phyloP scores from a whole-genome alignment of 2,797 vertebrate species.

The Myiothlypis chrysogaster region DNA sequence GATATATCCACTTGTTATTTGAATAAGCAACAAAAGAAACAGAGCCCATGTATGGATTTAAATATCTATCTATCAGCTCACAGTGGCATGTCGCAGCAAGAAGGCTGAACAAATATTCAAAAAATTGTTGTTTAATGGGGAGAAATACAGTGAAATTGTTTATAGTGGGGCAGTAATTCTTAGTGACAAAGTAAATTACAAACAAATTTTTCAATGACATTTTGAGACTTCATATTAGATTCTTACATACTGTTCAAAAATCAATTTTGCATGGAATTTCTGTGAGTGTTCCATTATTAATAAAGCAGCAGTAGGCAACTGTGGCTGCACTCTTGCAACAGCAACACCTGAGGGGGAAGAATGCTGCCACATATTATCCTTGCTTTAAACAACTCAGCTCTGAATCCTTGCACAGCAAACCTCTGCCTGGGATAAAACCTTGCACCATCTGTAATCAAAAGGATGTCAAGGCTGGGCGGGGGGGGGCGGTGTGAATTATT shows the following conservation, averaged over 20 bases:
- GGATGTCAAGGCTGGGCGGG: neutral
- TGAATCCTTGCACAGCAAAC: neutral
- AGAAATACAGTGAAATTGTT: slow-evolving; percentile 72
- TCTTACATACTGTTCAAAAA: slow-evolving; percentile 75
- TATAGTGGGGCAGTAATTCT: slow-evolving; percentile 63
- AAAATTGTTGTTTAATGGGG: slow-evolving; percentile 68
- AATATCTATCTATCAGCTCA: slow-evolving; percentile 64
- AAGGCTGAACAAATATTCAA: slow-evolving; percentile 71
- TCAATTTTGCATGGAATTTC: slow-evolving; percentile 76
- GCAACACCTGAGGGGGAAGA: slow-evolving; percentile 44
- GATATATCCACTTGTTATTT: slow-evolving; percentile 36
- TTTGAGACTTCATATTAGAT: slow-evolving; percentile 71
- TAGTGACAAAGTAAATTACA: slow-evolving; percentile 70
- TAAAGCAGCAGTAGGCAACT: slow-evolving; percentile 68
- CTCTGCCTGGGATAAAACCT: neutral
- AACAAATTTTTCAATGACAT: slow-evolving; percentile 78
- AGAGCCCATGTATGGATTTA: slow-evolving; percentile 51
- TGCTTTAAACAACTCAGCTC: neutral
- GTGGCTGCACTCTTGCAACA: slow-evolving; percentile 22
- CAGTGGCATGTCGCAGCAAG: slow-evolving; percentile 62
- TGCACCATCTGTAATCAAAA: neutral
- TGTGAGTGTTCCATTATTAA: slow-evolving; percentile 75
- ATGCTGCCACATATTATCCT: neutral
- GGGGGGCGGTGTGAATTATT: neutral
- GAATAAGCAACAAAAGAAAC: slow-evolving; percentile 60